A percentile compares a stretch with the other conserved stretches of the same genome.
phyloP scores from a whole-genome alignment of 2,797 vertebrate genomes.

The Todus mexicanus region DNA sequence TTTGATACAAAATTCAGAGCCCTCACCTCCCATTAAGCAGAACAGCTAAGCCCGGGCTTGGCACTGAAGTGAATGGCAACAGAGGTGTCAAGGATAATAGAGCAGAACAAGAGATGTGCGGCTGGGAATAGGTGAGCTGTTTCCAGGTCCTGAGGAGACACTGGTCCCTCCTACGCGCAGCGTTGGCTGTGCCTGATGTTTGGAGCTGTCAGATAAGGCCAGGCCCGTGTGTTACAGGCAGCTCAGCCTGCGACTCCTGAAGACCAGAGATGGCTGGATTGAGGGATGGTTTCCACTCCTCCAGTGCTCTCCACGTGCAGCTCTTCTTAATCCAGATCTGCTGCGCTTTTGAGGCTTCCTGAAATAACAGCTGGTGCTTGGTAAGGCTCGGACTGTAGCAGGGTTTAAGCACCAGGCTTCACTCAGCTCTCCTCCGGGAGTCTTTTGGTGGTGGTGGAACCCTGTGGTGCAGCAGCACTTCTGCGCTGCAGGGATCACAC shows the following conservation, averaged over 20 bases:
- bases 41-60: background rate
- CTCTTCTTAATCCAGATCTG: background rate
- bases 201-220: background rate
- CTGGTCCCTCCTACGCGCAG: background rate
- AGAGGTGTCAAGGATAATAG: slow-evolving; percentile 42
- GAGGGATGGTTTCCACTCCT: background rate
- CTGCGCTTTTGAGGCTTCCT: background rate
- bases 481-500: background rate
- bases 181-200: background rate
- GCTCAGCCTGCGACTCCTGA: background rate
- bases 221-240: background rate
- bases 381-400: background rate
- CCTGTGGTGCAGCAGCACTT: background rate
- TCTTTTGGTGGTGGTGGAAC: background rate
- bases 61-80: background rate
- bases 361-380: background rate
- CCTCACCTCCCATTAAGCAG: slow-evolving; percentile 52
- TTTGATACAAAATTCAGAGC: slow-evolving; percentile 52
- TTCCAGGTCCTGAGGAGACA: background rate
- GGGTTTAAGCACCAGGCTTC: background rate
- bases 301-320: background rate
- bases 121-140: slow-evolving; percentile 18
- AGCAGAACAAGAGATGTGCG: background rate
- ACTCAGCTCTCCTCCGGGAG: background rate
- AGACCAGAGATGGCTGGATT: background rate